Conservation (phyloP, 2,113 vertebrate species). For the Amblyopsis rosae region DNA sequence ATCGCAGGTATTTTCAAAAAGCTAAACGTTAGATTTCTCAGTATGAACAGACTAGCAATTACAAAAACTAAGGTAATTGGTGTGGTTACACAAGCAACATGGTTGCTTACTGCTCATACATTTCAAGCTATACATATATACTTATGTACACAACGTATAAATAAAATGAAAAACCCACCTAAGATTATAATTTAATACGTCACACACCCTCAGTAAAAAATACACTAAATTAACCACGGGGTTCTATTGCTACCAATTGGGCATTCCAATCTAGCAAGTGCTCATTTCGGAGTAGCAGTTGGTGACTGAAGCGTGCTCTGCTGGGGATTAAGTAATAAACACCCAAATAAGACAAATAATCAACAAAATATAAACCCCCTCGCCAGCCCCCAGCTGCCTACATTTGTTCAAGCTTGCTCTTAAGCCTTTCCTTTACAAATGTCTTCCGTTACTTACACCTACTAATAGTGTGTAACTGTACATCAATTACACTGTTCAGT, state of each 20-base stretch:
- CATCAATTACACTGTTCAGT: slow-evolving; percentile 15
- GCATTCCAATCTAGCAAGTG: slow-evolving; percentile 65
- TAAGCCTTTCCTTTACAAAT: slow-evolving; percentile 41
- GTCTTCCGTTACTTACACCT: slow-evolving; percentile 35
- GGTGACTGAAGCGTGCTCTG: slow-evolving; percentile 56
- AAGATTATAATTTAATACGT: slow-evolving; percentile 57
- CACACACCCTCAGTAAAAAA: slow-evolving; percentile 40
- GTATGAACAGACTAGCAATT: slow-evolving; percentile 24
- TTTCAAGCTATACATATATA: slow-evolving; percentile 74
- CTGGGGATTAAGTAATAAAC: slow-evolving; percentile 46
- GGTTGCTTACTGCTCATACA: slow-evolving; percentile 65
- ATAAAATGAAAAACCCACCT: slow-evolving; percentile 66
- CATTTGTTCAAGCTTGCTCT: slow-evolving; percentile 69
- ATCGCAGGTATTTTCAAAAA: slow-evolving; percentile 5
- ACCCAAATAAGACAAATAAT: slow-evolving; percentile 28
- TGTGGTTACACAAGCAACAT: slow-evolving; percentile 60
- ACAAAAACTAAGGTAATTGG: slow-evolving; percentile 42
- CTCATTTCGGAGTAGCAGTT: slow-evolving; percentile 60
- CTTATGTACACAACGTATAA: slow-evolving; percentile 78
- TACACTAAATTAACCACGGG: slow-evolving; percentile 43
- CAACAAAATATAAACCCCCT: slow-evolving; percentile 11
- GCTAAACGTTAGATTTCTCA: slow-evolving; percentile 19
- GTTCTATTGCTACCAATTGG: slow-evolving; percentile 48
- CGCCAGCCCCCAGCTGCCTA: slow-evolving; percentile 9
- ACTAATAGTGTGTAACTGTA: slow-evolving; percentile 28